Evolutionary conservation across 2,113 vertebrate species (phyloP).

Genomic region (Chionis minor): DNA sequence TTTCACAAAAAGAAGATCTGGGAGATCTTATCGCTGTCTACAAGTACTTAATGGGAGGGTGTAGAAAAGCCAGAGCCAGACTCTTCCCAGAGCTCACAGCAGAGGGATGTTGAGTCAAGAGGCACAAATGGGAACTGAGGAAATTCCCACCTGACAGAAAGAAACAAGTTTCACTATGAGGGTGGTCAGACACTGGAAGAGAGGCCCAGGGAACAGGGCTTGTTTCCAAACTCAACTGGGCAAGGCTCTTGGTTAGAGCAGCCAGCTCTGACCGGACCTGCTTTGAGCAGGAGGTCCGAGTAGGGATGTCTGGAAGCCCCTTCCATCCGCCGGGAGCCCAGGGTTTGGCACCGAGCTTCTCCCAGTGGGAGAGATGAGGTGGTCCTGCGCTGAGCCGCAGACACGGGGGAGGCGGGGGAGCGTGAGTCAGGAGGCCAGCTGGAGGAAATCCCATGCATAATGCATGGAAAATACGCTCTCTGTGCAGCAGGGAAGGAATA

Average conservation of each 20-base stretch:
- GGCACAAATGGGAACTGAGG: not conserved
- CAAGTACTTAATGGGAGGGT: not conserved
- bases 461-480: constrained; percentile 20
- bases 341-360: not conserved
- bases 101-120: not conserved
- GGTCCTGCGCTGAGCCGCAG: not conserved
- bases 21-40: not conserved
- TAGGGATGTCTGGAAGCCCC: not conserved
- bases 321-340: not conserved
- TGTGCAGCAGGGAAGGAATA: not conserved
- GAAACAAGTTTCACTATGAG: not conserved
- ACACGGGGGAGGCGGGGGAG: constrained; percentile 5
- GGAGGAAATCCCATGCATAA: constrained; percentile 27
- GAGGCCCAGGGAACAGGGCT: not conserved
- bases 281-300: not conserved
- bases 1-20: not conserved
- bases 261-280: not conserved
- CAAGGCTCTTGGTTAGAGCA: not conserved
- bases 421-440: constrained; percentile 21
- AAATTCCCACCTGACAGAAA: not conserved
- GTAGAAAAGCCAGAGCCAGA: not conserved
- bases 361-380: not conserved
- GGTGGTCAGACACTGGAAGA: not conserved
- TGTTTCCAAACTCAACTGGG: not conserved
- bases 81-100: not conserved